These are phyloP conservation scores for Echinometra lucunter DNA, from an alignment of 53 echinoderm and acorn worm genomes.

Conservation along the genomic window DNA sequence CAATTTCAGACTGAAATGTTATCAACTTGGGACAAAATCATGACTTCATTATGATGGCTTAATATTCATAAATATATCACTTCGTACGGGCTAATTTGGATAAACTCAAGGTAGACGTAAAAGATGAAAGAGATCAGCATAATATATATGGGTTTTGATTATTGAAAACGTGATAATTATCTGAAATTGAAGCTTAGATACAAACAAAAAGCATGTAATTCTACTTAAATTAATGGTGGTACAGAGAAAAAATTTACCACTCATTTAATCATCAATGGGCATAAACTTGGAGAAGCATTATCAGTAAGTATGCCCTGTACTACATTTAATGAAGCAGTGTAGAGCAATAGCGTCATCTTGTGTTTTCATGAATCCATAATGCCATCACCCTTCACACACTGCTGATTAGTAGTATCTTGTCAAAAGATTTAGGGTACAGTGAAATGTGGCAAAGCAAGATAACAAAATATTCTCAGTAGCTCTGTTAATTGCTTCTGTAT, in stretches of 20 bases:
- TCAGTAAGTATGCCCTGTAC: neutral
- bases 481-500: neutral
- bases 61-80: neutral
- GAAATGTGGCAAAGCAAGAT: neutral
- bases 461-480: neutral
- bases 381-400: neutral
- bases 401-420: neutral
- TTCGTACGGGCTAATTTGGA: neutral
- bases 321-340: neutral
- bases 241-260: neutral
- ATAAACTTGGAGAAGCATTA: neutral
- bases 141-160: neutral
- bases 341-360: conserved; percentile 23
- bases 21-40: neutral
- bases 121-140: neutral
- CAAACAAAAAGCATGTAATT: neutral
- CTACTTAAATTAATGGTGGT: neutral
- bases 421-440: neutral
- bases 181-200: neutral
- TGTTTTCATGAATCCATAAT: neutral
- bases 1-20: neutral
- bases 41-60: neutral
- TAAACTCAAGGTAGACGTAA: neutral
- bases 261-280: neutral
- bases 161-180: neutral